A percentile compares a stretch with the other conserved stretches of the same genome.
phyloP scores from a whole-genome alignment of 2,797 vertebrate species.

The Tadarida brasiliensis region DNA sequence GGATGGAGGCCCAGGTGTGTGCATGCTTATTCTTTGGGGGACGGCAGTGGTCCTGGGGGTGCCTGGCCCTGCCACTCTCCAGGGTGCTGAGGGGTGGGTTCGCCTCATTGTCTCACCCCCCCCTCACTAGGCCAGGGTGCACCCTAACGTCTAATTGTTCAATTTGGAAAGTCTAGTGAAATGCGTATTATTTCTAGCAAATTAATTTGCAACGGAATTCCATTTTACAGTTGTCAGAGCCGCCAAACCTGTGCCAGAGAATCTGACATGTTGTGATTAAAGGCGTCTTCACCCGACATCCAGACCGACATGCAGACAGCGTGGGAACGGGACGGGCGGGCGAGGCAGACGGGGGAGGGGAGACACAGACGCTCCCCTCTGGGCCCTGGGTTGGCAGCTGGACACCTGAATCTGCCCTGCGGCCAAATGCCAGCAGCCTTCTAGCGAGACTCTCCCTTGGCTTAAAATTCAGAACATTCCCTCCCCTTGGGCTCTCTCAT shows the following conservation, averaged over 20 bases:
- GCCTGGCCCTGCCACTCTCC: no score
- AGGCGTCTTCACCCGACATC: background rate
- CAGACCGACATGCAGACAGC: background rate
- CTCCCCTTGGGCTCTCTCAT: background rate
- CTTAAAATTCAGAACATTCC: rapidly evolving
- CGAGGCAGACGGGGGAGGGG: background rate
- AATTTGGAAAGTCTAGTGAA: background rate
- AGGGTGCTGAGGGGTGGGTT: no score
- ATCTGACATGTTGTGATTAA: background rate
- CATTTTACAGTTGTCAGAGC: background rate
- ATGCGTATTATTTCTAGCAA: constrained; percentile 25
- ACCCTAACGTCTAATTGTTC: background rate
- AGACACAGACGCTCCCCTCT: rapidly evolving
- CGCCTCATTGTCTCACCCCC: background rate
- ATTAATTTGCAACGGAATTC: background rate
- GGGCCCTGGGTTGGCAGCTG: no score
- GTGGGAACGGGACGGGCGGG: background rate
- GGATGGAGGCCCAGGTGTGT: rapidly evolving
- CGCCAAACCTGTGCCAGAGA: background rate
- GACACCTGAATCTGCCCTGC: rapidly evolving
- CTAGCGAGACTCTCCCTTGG: rapidly evolving
- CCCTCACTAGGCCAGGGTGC: background rate
- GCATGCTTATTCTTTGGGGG: background rate
- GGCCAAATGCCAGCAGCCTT: background rate
- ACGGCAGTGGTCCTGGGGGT: background rate